A percentile compares a stretch with the other conserved stretches of the same genome.
phyloP scores from a whole-genome alignment of 2,888 invertebrate species.

The Napeogenes sylphis region DNA sequence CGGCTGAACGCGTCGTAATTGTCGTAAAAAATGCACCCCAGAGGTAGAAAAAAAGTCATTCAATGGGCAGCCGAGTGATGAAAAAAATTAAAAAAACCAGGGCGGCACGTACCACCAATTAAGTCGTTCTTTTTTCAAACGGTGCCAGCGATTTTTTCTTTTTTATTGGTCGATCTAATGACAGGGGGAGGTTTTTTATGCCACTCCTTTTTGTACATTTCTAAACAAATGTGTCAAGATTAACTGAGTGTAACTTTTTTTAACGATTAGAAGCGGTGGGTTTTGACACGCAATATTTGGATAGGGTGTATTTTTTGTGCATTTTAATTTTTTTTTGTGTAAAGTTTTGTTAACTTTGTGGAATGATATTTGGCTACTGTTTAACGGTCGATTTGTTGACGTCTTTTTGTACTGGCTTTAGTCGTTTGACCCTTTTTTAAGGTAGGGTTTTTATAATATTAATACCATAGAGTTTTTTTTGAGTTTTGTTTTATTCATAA shows the following conservation, averaged over 20 bases:
- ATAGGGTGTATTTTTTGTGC: conserved; percentile 42
- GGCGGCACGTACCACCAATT: conserved; percentile 71
- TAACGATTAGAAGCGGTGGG: conserved; percentile 53
- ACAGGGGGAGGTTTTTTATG: conserved; percentile 64
- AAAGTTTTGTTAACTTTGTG: conserved; percentile 32
- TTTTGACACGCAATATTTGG: conserved; percentile 66
- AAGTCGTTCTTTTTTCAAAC: conserved; percentile 59
- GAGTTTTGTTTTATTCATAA: not conserved
- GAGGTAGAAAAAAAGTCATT: conserved; percentile 32
- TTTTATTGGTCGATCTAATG: conserved; percentile 61
- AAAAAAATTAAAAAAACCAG: conserved; percentile 50
- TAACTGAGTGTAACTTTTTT: conserved; percentile 44
- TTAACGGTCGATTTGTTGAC: conserved; percentile 57
- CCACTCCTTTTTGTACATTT: conserved; percentile 40
- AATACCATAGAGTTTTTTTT: conserved; percentile 16
- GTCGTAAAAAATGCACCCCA: conserved; percentile 70
- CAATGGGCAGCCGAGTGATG: conserved; percentile 33
- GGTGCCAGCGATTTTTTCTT: conserved; percentile 54
- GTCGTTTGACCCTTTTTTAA: conserved; percentile 38
- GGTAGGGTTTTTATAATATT: conserved; percentile 26
- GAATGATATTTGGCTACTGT: conserved; percentile 60
- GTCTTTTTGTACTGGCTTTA: conserved; percentile 4
- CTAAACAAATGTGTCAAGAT: conserved; percentile 56
- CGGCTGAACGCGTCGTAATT: conserved; percentile 53
- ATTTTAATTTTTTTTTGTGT: conserved; percentile 39